Percentiles rank a stretch among this genome's conserved stretches.
Conservation (phyloP, 2,113 vertebrate genomes). For the Peucedramus taeniatus region DNA sequence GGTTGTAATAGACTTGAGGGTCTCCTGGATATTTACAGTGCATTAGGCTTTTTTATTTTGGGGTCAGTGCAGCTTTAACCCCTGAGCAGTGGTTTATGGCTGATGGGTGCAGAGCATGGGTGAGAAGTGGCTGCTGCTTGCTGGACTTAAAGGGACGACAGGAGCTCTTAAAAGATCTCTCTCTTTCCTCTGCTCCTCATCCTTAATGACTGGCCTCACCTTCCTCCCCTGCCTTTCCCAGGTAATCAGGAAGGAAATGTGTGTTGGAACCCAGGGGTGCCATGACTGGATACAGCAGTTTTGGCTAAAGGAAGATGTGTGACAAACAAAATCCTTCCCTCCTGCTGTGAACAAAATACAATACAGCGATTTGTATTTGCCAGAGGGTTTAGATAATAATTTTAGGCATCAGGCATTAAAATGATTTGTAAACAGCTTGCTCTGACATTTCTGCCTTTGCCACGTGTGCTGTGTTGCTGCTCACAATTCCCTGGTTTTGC, state of each 20-base stretch:
- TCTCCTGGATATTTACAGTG: conserved; percentile 5
- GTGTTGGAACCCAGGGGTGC: background rate
- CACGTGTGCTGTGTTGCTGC: background rate
- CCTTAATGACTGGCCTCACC: background rate
- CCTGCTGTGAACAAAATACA: background rate
- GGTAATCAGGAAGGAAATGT: background rate
- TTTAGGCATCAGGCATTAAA: background rate
- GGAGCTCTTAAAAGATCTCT: background rate
- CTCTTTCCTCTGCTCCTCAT: background rate
- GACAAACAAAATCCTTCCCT: background rate
- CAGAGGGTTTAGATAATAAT: background rate
- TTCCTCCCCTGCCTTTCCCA: background rate
- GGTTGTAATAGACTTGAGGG: background rate
- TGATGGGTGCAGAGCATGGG: background rate
- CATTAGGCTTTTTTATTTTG: background rate
- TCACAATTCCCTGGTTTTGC: background rate
- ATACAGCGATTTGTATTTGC: background rate
- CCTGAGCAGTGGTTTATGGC: background rate
- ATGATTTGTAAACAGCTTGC: background rate
- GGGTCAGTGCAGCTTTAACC: background rate
- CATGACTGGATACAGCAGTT: background rate
- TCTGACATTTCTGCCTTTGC: background rate
- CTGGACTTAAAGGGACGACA: background rate
- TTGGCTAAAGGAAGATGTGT: background rate
- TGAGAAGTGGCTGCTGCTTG: background rate